A percentile compares a stretch with the other conserved stretches of the same genome.
phyloP scores from a whole-genome alignment of 2,113 vertebrate genomes.

The Eublepharis macularius region DNA sequence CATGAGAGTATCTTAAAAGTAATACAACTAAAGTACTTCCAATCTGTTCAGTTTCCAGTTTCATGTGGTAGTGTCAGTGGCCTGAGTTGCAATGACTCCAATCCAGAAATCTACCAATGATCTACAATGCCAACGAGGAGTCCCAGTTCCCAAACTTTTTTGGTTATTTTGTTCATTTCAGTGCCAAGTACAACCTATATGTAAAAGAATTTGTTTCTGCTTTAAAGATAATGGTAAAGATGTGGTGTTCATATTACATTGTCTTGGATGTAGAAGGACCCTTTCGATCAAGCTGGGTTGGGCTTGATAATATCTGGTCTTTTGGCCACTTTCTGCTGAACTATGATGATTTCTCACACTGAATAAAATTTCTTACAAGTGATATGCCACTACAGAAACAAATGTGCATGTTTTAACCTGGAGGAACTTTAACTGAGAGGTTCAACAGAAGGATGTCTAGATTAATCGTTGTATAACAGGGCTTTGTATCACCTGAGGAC shows the following conservation, averaged over 20 bases:
- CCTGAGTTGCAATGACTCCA: background rate
- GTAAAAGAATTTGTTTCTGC: background rate
- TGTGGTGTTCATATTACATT: background rate
- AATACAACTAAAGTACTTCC: background rate
- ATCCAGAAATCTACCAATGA: background rate
- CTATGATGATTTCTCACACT: background rate
- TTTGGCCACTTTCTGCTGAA: background rate
- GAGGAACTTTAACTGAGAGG: background rate
- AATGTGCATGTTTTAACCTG: background rate
- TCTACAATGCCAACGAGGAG: background rate
- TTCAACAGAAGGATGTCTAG: background rate
- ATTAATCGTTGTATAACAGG: background rate
- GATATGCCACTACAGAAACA: background rate
- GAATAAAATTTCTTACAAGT: background rate
- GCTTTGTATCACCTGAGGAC: background rate
- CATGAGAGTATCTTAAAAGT: background rate
- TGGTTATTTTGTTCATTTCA: too few species aligned
- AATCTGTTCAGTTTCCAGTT: background rate
- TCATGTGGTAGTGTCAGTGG: background rate
- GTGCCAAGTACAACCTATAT: background rate
- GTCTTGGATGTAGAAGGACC: background rate
- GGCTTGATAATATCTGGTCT: background rate
- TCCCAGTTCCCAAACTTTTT: too few species aligned
- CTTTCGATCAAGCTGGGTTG: background rate
- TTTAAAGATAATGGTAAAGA: background rate